Conservation (phyloP, 2,888 invertebrate species). For the Parasteatoda lunata region DNA sequence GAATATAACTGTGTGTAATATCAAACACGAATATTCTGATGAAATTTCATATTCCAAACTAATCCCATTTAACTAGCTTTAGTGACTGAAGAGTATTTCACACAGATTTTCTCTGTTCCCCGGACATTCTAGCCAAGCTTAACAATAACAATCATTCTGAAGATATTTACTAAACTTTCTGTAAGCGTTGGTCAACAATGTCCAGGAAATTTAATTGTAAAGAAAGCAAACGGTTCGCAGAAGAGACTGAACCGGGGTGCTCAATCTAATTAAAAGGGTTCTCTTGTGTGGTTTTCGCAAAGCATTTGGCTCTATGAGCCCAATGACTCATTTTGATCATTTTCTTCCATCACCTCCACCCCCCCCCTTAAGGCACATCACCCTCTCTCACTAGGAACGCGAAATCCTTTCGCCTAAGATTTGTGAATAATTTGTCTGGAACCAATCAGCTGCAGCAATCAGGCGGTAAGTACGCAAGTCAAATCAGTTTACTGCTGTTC, state of each 20-base stretch:
- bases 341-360: background rate
- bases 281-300: conserved; percentile 56
- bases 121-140: too few relatives aligned
- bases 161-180: too few relatives aligned
- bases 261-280: conserved; percentile 61
- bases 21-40: too few relatives aligned
- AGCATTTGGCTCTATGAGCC: conserved; percentile 38
- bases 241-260: background rate
- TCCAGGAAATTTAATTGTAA: conserved; percentile 49
- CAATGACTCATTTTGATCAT: conserved; percentile 38
- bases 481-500: too few relatives aligned
- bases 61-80: too few relatives aligned
- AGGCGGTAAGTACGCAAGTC: too few relatives aligned
- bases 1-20: too few relatives aligned
- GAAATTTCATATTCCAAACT: too few relatives aligned
- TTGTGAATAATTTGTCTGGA: conserved; percentile 11
- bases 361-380: background rate
- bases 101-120: too few relatives aligned
- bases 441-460: background rate
- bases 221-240: conserved; percentile 9
- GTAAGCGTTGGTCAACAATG: background rate
- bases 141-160: too few relatives aligned
- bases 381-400: background rate
- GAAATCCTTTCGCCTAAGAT: conserved; percentile 25
- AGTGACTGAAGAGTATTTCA: too few relatives aligned